phyloP scores from a whole-genome alignment of 2,113 vertebrate genomes.

The Columba livia region DNA sequence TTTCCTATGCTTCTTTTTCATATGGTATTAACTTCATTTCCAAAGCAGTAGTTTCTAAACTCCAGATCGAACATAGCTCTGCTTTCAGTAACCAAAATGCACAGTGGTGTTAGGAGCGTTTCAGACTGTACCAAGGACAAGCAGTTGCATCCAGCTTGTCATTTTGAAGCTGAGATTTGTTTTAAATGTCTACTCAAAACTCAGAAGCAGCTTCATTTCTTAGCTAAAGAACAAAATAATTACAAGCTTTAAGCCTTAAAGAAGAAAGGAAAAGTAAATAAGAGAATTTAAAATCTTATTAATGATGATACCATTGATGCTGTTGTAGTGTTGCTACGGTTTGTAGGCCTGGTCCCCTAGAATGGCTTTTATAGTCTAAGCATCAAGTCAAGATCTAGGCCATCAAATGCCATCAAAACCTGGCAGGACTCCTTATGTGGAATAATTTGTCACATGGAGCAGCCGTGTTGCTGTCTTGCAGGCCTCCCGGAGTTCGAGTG shows the following conservation, averaged over 20 bases:
- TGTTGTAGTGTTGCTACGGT: fast-evolving
- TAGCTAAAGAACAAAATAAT: background rate
- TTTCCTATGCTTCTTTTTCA: background rate
- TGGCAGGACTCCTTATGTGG: background rate
- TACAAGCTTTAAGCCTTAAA: background rate
- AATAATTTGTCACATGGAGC: background rate
- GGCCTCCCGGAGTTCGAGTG: background rate
- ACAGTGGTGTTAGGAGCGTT: fast-evolving
- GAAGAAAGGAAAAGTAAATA: background rate
- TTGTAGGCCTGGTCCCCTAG: background rate
- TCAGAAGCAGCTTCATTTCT: background rate
- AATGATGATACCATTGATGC: background rate
- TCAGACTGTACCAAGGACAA: fast-evolving
- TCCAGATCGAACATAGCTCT: background rate
- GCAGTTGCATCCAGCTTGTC: fast-evolving
- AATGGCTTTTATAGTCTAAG: background rate
- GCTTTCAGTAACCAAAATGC: fast-evolving
- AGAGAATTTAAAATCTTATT: background rate
- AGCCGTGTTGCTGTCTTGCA: no score
- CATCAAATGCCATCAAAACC: background rate
- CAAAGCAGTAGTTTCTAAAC: background rate
- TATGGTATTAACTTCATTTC: background rate
- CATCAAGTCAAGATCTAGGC: background rate
- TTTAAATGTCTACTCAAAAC: background rate
- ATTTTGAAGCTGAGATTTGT: background rate